Conservation (phyloP, 2,113 vertebrate species). For the Mesitornis unicolor region DNA sequence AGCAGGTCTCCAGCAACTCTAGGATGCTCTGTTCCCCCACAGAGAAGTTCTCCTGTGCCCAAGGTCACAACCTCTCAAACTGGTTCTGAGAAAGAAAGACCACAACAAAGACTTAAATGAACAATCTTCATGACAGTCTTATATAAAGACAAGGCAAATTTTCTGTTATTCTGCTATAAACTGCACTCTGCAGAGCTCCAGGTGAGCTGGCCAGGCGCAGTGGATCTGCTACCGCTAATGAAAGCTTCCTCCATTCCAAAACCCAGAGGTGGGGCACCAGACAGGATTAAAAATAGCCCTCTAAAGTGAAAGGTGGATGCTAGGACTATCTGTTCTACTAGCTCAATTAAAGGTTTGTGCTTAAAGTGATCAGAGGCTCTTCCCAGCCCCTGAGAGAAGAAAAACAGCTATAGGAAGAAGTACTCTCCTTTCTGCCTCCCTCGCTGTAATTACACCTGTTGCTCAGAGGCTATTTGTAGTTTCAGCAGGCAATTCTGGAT, state of each 20-base stretch:
- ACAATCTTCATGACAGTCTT: neutral
- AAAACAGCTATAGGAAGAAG: neutral
- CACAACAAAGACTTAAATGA: neutral
- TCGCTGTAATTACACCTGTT: conserved; percentile 55
- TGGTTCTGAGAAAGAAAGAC: neutral
- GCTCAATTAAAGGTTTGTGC: conserved; percentile 7
- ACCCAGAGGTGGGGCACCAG: conserved; percentile 21
- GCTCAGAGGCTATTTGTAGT: conserved; percentile 63
- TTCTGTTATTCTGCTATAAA: neutral
- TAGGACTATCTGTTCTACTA: neutral
- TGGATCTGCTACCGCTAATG: conserved; percentile 25
- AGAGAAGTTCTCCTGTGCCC: neutral
- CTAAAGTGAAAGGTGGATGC: neutral
- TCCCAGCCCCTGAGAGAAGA: neutral
- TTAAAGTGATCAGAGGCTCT: neutral
- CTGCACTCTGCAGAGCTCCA: conserved; percentile 13
- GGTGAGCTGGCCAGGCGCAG: conserved; percentile 9
- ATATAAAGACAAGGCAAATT: neutral
- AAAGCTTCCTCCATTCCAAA: conserved; percentile 23
- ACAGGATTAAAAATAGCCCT: conserved; percentile 27
- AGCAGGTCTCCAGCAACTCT: neutral
- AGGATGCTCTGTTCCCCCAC: neutral
- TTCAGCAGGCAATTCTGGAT: conserved; percentile 36
- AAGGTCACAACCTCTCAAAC: neutral
- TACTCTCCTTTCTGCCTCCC: conserved; percentile 4